A percentile compares a stretch with the other conserved stretches of the same genome.
Conservation (phyloP, 1,140 invertebrate genomes). For the Hypothenemus hampei region DNA sequence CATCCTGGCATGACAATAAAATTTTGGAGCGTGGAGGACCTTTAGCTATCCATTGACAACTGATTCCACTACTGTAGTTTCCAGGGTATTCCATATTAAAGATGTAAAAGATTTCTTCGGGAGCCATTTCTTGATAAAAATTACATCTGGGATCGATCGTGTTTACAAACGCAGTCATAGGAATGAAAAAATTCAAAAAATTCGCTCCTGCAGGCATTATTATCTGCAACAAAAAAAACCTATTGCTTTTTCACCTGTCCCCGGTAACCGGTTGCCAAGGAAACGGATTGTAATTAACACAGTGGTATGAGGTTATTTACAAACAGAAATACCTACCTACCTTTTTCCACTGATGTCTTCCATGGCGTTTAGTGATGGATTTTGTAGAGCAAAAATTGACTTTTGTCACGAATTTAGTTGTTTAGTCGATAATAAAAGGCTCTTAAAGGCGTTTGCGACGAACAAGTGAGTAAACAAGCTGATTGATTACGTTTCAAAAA, state of each 20-base stretch:
- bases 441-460: conserved; percentile 3
- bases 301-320: conserved; percentile 24
- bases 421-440: conserved; percentile 17
- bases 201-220: not conserved
- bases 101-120: conserved; percentile 46
- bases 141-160: conserved; percentile 31
- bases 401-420: conserved; percentile 12
- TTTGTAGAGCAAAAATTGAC: no score
- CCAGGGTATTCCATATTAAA: conserved; percentile 50
- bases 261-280: conserved; percentile 14
- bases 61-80: conserved; percentile 42
- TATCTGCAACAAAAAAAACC: not conserved
- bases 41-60: conserved; percentile 50
- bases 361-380: no score
- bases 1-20: conserved; percentile 35
- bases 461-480: not conserved
- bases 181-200: conserved; percentile 29
- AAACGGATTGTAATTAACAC: conserved; percentile 8
- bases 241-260: not conserved
- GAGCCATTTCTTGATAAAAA: conserved; percentile 36
- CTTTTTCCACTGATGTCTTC: not conserved
- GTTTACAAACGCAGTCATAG: conserved; percentile 19
- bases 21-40: conserved; percentile 47
- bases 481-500: not conserved
- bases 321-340: conserved; percentile 21